A percentile compares a stretch with the other conserved stretches of the same genome.
These are phyloP conservation scores for Sinhomidia bicolor DNA, from an alignment of 2,888 invertebrate species.

Conservation along the genomic window DNA sequence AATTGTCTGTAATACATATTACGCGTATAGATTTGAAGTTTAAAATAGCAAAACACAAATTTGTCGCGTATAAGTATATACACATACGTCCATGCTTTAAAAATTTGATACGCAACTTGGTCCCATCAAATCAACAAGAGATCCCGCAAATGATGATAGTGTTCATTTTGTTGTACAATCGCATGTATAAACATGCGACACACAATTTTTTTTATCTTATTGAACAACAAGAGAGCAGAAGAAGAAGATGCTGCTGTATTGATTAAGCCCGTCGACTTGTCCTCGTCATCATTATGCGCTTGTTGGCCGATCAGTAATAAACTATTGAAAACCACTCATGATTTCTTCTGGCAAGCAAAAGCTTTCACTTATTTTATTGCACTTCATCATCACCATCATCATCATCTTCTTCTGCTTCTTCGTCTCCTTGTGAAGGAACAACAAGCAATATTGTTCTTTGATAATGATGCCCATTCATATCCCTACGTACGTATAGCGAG, in stretches of 20 bases:
- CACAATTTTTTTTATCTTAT: too few relatives aligned
- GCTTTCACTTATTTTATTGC: conserved; percentile 70
- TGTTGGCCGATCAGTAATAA: conserved; percentile 32
- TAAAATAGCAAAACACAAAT: background rate
- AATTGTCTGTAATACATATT: too few relatives aligned
- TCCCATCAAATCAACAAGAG: background rate
- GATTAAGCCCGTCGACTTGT: background rate
- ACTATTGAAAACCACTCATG: conserved; percentile 56
- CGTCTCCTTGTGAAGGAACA: conserved; percentile 11
- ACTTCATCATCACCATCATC: background rate
- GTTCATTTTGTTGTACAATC: background rate
- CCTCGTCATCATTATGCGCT: background rate
- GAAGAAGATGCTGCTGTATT: background rate
- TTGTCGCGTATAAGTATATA: too few relatives aligned
- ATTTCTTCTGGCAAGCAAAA: conserved; percentile 61
- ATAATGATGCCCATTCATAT: conserved; percentile 9
- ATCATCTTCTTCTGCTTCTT: too few relatives aligned
- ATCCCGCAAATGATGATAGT: background rate
- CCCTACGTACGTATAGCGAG: background rate
- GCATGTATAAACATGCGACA: too few relatives aligned
- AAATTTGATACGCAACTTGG: too few relatives aligned
- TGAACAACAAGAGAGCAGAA: too few relatives aligned
- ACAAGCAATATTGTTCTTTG: conserved; percentile 14
- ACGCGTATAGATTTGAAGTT: too few relatives aligned
- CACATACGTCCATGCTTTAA: too few relatives aligned